phyloP scores from a whole-genome alignment of 1,140 invertebrate species.

The Drosophila chauvacae region DNA sequence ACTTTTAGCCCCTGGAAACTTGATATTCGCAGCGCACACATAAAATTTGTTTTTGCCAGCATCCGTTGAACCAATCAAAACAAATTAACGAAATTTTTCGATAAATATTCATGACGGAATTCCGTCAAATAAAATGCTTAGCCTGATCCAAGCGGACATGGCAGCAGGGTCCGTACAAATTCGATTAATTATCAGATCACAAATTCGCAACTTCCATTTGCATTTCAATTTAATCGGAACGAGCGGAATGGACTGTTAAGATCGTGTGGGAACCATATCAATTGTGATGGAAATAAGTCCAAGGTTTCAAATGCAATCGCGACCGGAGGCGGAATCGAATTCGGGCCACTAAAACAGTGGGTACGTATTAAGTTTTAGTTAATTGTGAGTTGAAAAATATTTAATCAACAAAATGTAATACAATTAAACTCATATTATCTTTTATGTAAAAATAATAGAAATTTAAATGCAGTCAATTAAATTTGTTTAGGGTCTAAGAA shows the following conservation, averaged over 20 bases:
- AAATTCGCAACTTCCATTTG: constrained; percentile 63
- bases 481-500: too few relatives aligned
- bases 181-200: constrained; percentile 58
- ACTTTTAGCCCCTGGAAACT: constrained; percentile 47
- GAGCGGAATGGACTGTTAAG: constrained; percentile 15
- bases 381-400: background rate
- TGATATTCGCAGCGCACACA: constrained; percentile 43
- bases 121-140: constrained; percentile 45
- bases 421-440: too few relatives aligned
- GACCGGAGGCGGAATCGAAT: background rate
- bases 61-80: constrained; percentile 60
- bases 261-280: constrained; percentile 39
- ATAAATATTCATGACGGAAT: constrained; percentile 75
- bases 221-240: constrained; percentile 45
- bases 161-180: constrained; percentile 23
- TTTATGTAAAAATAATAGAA: too few relatives aligned
- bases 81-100: constrained; percentile 61
- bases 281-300: constrained; percentile 13
- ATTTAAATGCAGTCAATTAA: too few relatives aligned
- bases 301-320: constrained; percentile 17
- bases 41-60: constrained; percentile 42
- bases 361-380: background rate
- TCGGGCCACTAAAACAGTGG: background rate
- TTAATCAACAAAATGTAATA: background rate
- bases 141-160: constrained; percentile 7